These are phyloP conservation scores for Sarcophaga subvicina DNA, from an alignment of 2,888 invertebrate genomes.

Conservation along the genomic window DNA sequence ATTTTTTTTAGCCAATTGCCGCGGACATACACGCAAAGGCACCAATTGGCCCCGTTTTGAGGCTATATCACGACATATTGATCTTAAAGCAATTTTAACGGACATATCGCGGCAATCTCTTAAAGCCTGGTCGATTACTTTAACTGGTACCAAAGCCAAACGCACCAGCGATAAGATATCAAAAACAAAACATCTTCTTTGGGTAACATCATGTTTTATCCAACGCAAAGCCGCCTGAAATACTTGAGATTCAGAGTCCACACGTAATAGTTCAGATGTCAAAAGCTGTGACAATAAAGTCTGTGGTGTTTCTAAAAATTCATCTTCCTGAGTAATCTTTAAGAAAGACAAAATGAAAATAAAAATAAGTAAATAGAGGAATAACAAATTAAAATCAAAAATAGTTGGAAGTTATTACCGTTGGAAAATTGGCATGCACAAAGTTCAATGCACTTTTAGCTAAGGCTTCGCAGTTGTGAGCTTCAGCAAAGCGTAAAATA, in stretches of 20 bases:
- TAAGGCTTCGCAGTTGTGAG: constrained; percentile 91
- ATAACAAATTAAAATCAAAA: constrained; percentile 17
- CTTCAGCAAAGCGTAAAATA: constrained; percentile 94
- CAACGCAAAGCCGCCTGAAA: constrained; percentile 93
- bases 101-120: constrained; percentile 91
- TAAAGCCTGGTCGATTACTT: constrained; percentile 89
- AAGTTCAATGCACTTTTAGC: constrained; percentile 90
- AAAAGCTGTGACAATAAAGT: constrained; percentile 89
- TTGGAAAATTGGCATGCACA: constrained; percentile 92
- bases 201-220: constrained; percentile 91
- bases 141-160: constrained; percentile 91
- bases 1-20: constrained; percentile 92
- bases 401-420: constrained; percentile 78
- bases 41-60: constrained; percentile 90
- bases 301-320: constrained; percentile 91
- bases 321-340: constrained; percentile 87
- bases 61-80: constrained; percentile 89
- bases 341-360: constrained; percentile 4
- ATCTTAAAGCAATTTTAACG: constrained; percentile 90
- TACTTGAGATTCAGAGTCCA: constrained; percentile 95
- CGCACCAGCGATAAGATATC: constrained; percentile 92
- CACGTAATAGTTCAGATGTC: constrained; percentile 92
- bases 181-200: constrained; percentile 91
- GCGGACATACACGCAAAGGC: constrained; percentile 88
- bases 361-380: background rate